Evolutionary conservation across 2,888 invertebrate species (phyloP).

Genomic region (Cetonia aurata): DNA sequence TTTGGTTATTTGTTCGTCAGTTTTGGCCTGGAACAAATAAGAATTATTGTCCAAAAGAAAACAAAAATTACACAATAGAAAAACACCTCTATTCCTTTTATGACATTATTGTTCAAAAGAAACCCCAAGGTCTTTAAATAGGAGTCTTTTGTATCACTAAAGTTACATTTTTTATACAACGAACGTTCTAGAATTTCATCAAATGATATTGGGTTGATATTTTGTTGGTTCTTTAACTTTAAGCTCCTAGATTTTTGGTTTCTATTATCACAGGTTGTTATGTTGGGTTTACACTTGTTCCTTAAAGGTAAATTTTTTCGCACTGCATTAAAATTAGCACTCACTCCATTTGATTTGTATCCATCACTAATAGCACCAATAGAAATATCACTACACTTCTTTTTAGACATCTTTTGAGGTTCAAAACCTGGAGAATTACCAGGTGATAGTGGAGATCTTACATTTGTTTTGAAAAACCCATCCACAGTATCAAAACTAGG

Average conservation of each 20-base stretch:
- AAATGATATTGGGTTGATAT: conserved; percentile 3
- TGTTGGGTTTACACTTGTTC: neutral
- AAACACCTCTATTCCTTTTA: conserved; percentile 8
- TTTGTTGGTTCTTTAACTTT: neutral
- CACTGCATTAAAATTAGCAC: neutral
- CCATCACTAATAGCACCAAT: neutral
- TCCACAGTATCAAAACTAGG: neutral
- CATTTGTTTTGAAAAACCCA: neutral
- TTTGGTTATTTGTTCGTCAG: conserved; percentile 75
- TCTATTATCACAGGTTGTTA: conserved; percentile 17
- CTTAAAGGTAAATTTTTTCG: conserved; percentile 2
- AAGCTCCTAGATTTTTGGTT: conserved; percentile 29
- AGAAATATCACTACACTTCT: neutral
- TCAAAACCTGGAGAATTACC: too few species aligned
- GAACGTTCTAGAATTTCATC: conserved; percentile 24
- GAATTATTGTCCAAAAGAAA: too few species aligned
- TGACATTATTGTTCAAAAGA: neutral
- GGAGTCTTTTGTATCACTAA: conserved; percentile 22
- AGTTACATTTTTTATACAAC: conserved; percentile 26
- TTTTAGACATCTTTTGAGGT: neutral
- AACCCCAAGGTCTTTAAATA: conserved; percentile 33
- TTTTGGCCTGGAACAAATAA: conserved; percentile 71
- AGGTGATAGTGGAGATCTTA: neutral
- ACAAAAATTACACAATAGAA: too few species aligned
- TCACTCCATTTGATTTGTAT: conserved; percentile 3